Evolutionary conservation across 2,113 vertebrate species (phyloP), one percentile per base, ranked within the genome.

Genomic region (Chaetorhynchus papuensis): DNA sequence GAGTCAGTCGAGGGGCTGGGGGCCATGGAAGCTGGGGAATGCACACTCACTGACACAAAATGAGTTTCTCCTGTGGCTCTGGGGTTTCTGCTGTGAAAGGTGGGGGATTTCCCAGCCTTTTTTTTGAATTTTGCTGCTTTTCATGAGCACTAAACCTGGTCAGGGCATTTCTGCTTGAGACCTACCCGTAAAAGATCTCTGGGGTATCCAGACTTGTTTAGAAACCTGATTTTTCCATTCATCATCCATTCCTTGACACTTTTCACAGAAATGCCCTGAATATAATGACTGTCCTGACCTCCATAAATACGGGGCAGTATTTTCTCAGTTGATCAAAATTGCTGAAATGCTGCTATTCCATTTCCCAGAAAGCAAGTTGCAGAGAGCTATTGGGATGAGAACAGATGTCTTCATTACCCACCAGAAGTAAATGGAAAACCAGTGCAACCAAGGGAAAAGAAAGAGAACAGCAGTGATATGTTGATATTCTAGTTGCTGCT

Each of bases 301-400:
- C 95, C 72, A 75, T 70, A 91, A 95, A 92, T 56, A 90, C 80
- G 75, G 83, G 76, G 72, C 56, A 63, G 56, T 39, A 78, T 94
- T 94, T 96, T 81, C 83, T 81, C 76, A 20, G 54, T 74, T 95
- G 94, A 89, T 83, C 83, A 93, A 68, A 96, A 88, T 70, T 14
- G 13, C 90, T 66, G 87, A 87, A 90, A 84, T 39, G 64, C 33
- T 57, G 76, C 94, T 83, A 60, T 89, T 92, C 76, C 42, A 33
- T 94, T 93, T 96, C 93, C 93, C 95, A 91, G 57, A 74, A 65
- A 89, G 91, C 78, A 89, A 95, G 84, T 9, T 69, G 84, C 78
- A 92, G 72, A 39, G 64, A 71, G 92, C 83, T 84, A 44, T 79
- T 78, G 80, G 72, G 90, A 92, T 86, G 82, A 93, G 82, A 92